phyloP scores from a whole-genome alignment of 2,797 vertebrate genomes.

The Psittacula derbiana region DNA sequence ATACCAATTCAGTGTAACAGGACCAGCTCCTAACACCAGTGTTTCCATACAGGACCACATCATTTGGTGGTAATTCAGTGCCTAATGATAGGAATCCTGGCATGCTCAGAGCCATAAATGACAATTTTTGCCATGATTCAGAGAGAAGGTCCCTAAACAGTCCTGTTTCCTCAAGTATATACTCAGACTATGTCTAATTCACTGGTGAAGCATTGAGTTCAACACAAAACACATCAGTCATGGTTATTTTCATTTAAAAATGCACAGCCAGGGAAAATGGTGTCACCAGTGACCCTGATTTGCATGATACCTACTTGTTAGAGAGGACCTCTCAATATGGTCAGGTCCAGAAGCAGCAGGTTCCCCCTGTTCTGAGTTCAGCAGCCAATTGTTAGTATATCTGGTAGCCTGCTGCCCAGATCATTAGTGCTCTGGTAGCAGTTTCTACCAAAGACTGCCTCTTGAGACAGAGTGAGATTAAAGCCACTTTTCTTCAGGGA shows the following conservation, averaged over 20 bases:
- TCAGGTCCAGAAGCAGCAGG: neutral
- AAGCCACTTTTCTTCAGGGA: neutral
- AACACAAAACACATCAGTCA: neutral
- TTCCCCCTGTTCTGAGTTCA: neutral
- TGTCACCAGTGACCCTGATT: neutral
- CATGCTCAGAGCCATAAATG: rapidly evolving
- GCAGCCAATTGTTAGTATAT: neutral
- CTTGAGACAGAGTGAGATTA: neutral
- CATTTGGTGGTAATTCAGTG: rapidly evolving
- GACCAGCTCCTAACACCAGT: neutral
- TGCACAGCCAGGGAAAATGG: neutral
- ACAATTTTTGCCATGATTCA: neutral
- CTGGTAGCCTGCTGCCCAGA: neutral
- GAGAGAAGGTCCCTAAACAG: rapidly evolving
- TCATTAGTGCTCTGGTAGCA: neutral
- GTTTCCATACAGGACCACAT: neutral
- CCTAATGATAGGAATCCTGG: neutral
- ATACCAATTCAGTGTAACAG: neutral
- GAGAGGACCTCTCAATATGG: neutral
- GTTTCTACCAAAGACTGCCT: neutral
- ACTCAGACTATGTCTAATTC: neutral
- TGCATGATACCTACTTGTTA: neutral
- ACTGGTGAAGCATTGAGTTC: neutral
- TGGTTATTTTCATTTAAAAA: neutral
- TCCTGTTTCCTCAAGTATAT: neutral